Percentiles rank a stretch among this genome's conserved stretches.
Evolutionary conservation across 2,797 vertebrate genomes (phyloP).

Genomic region (Notolabrus celidotus): DNA sequence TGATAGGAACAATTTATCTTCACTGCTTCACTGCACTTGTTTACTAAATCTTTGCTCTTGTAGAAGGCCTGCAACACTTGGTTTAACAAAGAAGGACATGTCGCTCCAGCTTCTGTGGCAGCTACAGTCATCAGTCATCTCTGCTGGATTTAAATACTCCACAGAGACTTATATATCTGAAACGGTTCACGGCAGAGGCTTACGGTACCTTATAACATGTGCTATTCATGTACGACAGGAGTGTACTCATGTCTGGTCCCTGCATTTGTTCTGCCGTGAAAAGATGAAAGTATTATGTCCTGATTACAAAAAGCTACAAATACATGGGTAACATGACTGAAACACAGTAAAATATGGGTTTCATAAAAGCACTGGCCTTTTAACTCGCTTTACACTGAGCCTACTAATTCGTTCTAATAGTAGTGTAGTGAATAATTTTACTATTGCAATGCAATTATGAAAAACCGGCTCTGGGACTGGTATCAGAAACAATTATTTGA

Average conservation of each 20-base stretch:
- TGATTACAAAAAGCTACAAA: conserved; percentile 18
- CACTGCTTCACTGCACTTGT: conserved; percentile 77
- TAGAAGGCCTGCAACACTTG: conserved; percentile 52
- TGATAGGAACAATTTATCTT: conserved; percentile 78
- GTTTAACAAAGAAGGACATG: conserved; percentile 70
- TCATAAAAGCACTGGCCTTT: conserved; percentile 14
- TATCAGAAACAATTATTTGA: no score
- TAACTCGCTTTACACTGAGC: conserved; percentile 17
- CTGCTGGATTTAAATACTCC: conserved; percentile 72
- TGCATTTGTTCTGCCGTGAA: conserved; percentile 24
- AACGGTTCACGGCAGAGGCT: conserved; percentile 52
- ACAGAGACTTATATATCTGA: conserved; percentile 62
- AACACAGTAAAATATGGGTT: background rate
- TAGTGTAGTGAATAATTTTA: no score
- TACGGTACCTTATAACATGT: conserved; percentile 25
- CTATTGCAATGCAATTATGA: no score
- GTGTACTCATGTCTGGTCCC: conserved; percentile 20
- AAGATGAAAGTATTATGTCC: conserved; percentile 9
- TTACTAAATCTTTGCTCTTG: conserved; percentile 79
- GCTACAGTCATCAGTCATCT: conserved; percentile 79
- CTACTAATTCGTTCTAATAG: no score
- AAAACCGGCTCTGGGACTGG: no score
- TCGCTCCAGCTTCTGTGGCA: conserved; percentile 63
- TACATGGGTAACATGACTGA: background rate
- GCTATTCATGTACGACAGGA: conserved; percentile 48